Conservation (phyloP, 2,888 invertebrate genomes). For the Hedychridium roseum region DNA sequence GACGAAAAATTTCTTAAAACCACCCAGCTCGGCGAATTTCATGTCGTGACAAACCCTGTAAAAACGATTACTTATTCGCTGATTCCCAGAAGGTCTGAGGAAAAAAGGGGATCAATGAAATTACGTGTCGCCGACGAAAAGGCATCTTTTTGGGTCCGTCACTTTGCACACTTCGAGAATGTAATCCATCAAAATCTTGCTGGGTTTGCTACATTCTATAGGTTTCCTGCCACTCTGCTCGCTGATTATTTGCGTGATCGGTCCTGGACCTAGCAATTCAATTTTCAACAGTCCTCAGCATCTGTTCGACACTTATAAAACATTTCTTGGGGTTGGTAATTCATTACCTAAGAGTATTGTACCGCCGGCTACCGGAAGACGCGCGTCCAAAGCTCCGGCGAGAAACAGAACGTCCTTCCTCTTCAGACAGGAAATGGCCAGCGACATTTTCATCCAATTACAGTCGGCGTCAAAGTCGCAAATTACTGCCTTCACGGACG, state of each 20-base stretch:
- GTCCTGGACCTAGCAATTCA: slow-evolving; percentile 61
- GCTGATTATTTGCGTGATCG: slow-evolving; percentile 63
- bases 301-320: too few relatives aligned
- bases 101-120: slow-evolving; percentile 2
- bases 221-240: slow-evolving; percentile 62
- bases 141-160: slow-evolving; percentile 40
- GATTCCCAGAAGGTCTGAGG: too few relatives aligned
- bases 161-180: slow-evolving; percentile 49
- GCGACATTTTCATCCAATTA: slow-evolving; percentile 66
- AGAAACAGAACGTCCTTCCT: slow-evolving; percentile 67
- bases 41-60: slow-evolving; percentile 50
- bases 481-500: slow-evolving; percentile 67
- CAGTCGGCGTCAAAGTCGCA: slow-evolving; percentile 67
- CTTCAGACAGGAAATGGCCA: slow-evolving; percentile 64
- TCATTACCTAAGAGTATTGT: slow-evolving; percentile 22
- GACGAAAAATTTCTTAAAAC: slow-evolving; percentile 49
- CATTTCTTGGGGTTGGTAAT: background rate
- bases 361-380: background rate
- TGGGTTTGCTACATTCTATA: slow-evolving; percentile 66
- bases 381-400: slow-evolving; percentile 58
- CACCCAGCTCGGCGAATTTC: slow-evolving; percentile 47
- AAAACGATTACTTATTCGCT: too few relatives aligned
- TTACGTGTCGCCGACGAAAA: slow-evolving; percentile 58
- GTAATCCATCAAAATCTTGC: slow-evolving; percentile 54
- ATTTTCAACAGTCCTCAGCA: too few relatives aligned